These are phyloP conservation scores for Zophobas atratus DNA, from an alignment of 1,140 invertebrate genomes.

Conservation along the genomic window DNA sequence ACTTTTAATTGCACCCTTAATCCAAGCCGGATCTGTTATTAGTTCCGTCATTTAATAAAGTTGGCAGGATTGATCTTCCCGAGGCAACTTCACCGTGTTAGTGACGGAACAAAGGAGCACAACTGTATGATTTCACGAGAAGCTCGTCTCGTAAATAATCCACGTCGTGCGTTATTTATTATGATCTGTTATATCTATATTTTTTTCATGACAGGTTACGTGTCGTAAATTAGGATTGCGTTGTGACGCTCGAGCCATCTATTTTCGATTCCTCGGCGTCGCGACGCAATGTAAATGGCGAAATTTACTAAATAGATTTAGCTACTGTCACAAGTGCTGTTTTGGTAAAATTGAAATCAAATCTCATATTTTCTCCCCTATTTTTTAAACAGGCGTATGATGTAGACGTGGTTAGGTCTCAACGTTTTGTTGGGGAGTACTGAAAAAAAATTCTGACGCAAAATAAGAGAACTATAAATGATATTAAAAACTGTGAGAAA, in stretches of 20 bases:
- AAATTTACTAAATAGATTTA: neutral
- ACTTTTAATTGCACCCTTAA: slow-evolving; percentile 19
- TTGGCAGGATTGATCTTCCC: slow-evolving; percentile 16
- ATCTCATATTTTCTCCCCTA: too few species aligned
- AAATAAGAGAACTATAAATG: too few species aligned
- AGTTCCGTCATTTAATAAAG: slow-evolving; percentile 22
- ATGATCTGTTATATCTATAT: slow-evolving; percentile 32
- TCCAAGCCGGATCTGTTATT: slow-evolving; percentile 19
- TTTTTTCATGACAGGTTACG: slow-evolving; percentile 29
- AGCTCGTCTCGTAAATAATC: slow-evolving; percentile 31
- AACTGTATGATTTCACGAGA: slow-evolving; percentile 2
- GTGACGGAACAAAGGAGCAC: neutral
- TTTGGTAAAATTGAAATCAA: too few species aligned
- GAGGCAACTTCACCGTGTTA: slow-evolving; percentile 9
- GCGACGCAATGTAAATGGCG: neutral
- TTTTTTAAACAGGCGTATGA: too few species aligned
- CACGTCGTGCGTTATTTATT: slow-evolving; percentile 28
- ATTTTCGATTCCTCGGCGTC: neutral
- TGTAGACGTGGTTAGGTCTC: too few species aligned
- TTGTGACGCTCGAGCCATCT: slow-evolving; percentile 4
- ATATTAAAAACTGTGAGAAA: too few species aligned
- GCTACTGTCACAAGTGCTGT: too few species aligned
- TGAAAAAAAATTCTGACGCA: too few species aligned
- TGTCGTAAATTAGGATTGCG: slow-evolving; percentile 33
- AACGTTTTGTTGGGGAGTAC: too few species aligned